Conservation (phyloP, 2,888 invertebrate species). For the Troglohyphantes excavatus region DNA sequence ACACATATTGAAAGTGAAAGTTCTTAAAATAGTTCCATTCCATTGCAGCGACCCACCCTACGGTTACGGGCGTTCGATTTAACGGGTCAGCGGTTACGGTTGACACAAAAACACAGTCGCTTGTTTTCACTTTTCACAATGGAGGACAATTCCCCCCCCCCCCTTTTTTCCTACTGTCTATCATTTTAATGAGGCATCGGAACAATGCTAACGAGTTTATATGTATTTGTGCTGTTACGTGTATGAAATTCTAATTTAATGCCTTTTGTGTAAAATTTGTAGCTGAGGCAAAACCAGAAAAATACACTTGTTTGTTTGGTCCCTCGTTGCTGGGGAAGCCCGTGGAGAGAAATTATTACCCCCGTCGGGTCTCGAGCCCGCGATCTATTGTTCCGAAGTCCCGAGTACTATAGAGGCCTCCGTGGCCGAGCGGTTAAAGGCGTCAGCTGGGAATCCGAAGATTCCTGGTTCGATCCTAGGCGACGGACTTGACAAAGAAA, state of each 20-base stretch:
- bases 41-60: background rate
- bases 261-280: too few species aligned
- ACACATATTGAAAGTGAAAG: constrained; percentile 17
- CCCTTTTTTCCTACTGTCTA: background rate
- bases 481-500: too few species aligned
- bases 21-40: constrained; percentile 23
- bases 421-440: too few species aligned
- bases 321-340: too few species aligned
- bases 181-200: background rate
- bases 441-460: too few species aligned
- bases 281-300: too few species aligned
- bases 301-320: too few species aligned
- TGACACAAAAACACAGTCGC: constrained; percentile 18
- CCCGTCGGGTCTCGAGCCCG: too few species aligned
- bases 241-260: background rate
- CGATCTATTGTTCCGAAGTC: too few species aligned
- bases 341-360: too few species aligned
- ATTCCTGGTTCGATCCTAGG: too few species aligned
- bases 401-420: too few species aligned
- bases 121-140: background rate
- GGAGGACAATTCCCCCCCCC: background rate
- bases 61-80: background rate
- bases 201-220: background rate
- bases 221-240: background rate
- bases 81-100: constrained; percentile 42